Percentiles rank a stretch among this genome's conserved stretches.
These are phyloP conservation scores for Sylvilagus bachmani DNA, from an alignment of 2,113 vertebrate genomes.

Conservation along the genomic window DNA sequence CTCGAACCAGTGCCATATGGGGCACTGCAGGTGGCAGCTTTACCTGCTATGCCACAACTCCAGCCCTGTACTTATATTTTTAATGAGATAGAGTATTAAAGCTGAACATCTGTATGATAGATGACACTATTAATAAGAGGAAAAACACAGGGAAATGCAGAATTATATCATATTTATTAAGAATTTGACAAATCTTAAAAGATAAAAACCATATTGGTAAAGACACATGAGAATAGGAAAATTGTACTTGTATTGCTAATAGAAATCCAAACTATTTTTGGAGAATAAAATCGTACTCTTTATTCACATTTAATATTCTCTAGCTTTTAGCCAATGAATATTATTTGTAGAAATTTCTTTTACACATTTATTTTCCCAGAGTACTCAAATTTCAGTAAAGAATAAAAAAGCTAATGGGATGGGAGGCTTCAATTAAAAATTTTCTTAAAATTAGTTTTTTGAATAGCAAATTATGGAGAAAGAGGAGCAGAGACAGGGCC, in stretches of 20 bases:
- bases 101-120: background rate
- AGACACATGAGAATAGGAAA: too few relatives aligned
- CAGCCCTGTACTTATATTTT: background rate
- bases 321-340: background rate
- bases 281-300: too few relatives aligned
- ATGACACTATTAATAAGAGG: background rate
- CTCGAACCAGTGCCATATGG: too few relatives aligned
- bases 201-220: too few relatives aligned
- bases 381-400: background rate
- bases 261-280: too few relatives aligned
- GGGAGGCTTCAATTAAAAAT: background rate
- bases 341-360: background rate
- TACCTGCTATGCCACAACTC: too few relatives aligned
- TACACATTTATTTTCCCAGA: background rate
- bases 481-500: too few relatives aligned
- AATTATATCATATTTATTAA: background rate
- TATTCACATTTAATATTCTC: background rate
- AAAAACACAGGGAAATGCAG: background rate
- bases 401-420: background rate
- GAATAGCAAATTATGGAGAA: too few relatives aligned
- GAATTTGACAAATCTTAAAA: too few relatives aligned
- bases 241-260: too few relatives aligned
- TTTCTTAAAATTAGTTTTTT: too few relatives aligned
- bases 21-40: too few relatives aligned
- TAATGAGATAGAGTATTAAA: background rate